A percentile compares a stretch with the other conserved stretches of the same genome.
Conservation (phyloP, 1,140 invertebrate genomes). For the Macrobrachium nipponense region DNA sequence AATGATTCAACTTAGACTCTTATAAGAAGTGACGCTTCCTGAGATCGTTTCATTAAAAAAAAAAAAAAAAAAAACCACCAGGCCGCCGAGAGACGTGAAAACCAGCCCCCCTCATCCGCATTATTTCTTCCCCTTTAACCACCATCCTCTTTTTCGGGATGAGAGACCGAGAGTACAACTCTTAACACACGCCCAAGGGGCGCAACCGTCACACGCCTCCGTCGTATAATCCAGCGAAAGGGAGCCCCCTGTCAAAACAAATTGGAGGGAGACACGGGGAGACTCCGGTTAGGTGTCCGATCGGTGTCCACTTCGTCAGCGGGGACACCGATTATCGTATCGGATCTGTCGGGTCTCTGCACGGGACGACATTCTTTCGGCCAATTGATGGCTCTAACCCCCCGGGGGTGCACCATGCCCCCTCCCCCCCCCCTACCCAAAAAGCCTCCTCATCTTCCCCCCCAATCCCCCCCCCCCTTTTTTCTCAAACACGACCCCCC, state of each 20-base stretch:
- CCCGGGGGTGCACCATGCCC: no score
- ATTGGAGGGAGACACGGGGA: slow-evolving; percentile 6
- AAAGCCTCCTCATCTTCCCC: not conserved
- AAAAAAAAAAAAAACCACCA: no score
- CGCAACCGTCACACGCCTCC: slow-evolving; percentile 1
- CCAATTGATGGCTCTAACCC: slow-evolving; percentile 22
- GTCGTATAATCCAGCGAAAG: not conserved
- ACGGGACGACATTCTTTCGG: slow-evolving; percentile 30
- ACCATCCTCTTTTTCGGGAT: no score
- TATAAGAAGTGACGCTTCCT: no score
- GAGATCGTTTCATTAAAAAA: no score
- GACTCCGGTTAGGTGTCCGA: slow-evolving; percentile 30
- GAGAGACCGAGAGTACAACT: no score
- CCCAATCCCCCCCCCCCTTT: not conserved
- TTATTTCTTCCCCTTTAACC: no score
- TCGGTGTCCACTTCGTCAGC: slow-evolving; percentile 30
- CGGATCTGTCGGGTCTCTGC: slow-evolving; percentile 25
- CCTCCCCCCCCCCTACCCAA: not conserved
- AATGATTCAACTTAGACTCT: no score
- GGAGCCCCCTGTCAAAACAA: slow-evolving; percentile 33
- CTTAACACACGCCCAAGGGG: not conserved
- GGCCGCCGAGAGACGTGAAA: no score
- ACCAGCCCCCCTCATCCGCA: no score
- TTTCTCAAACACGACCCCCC: not conserved
- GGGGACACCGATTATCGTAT: slow-evolving; percentile 36